Evolutionary conservation across 2,888 invertebrate genomes (phyloP), one percentile per base, ranked within the genome.

Genomic region (Anorthoa munda): DNA sequence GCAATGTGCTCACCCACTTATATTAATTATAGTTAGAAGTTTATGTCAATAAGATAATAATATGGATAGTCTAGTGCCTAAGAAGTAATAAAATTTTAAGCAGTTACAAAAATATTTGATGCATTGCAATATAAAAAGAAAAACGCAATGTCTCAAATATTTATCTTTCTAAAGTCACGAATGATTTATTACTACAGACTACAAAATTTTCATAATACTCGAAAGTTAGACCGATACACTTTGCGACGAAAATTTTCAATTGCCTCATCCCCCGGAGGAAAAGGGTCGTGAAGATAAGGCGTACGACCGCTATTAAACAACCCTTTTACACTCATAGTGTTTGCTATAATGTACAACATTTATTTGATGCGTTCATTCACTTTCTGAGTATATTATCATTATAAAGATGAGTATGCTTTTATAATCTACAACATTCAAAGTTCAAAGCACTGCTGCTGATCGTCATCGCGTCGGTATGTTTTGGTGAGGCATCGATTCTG

Each of bases 331-430:
- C 15, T 65, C 39, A 45, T 72, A 77, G 79, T 81, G 77, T 79
- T 76, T 66, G 61, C 26, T 65, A 26, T 60, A 53, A 26, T 46
- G 59, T 48, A n/a, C 23, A 48, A 51, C 72, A 77, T 79, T 79
- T 21, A 72, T 67, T 67, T 72, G 26, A 77, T 79, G 78, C 56
- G 82, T 64, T 78, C 78, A 67, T 78, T 79, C 72, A 82, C 82
- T 56, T 77, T 59, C 26, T 61, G 50, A 74, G 66, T 23, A 65
- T 55, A n/a, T 56, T 18, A 61, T 61, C 21, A 23, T 18, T n/a
- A 51, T 60, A 59, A 46, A 75, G 5, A 21, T 17, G 21, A 17
- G 17, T 39, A 12, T n/a, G 17, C n/a, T 51, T 51, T 51, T 45
- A 21, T 45, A 71, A 50, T n/a, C 21, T 1, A 39, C 31, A 15